Evolutionary conservation across 2,797 vertebrate genomes (phyloP), one percentile per base, ranked within the genome.

Genomic region (Artibeus jamaicensis): DNA sequence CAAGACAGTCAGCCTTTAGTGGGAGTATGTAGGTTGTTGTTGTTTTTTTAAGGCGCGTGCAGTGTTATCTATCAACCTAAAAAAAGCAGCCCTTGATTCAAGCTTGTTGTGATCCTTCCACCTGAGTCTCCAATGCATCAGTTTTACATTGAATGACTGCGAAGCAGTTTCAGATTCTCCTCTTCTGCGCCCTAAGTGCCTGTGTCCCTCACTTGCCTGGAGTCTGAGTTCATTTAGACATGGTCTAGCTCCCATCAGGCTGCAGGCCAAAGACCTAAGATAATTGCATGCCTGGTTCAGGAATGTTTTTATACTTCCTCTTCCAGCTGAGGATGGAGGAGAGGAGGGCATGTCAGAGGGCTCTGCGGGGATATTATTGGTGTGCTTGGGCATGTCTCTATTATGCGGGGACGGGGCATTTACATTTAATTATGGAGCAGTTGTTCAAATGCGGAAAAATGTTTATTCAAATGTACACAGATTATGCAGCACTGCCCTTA

Each of bases 341-440:
- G 68, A 68, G 48, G 42, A 94, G 53, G 15, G 34, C 12, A 16
- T 85, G 67, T 82, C 24, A 55, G 44, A 29, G 71, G 50, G 2
- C 68, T 71, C 57, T 55, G 3, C 2, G 2, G 26, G 50, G 57
- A 84, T 39, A 62, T 34, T 57, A 71, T 2, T 94, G 65, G 48
- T 82, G 21, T 71, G 55, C 67, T 76, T 6, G 21, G 77, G 62
- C 85, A 79, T 5, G 57, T 24, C 18, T 71, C 39, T 57, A 50
- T 65, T 81, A 78, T 95, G 86, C 0, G 0, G 76, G 83, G 92
- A 70, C 79, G 18, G 44, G 37, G 70, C 55, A 92, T 92, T 96
- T 93, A 68, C 82, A 71, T 86, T 93, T 96, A 90, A 96, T 90
- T 93, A 90, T 24, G 82, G 85, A 93, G 84, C 32, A 87, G 79